Evolutionary conservation across 2,797 vertebrate genomes (phyloP).

Genomic region (Sebastes jordani): DNA sequence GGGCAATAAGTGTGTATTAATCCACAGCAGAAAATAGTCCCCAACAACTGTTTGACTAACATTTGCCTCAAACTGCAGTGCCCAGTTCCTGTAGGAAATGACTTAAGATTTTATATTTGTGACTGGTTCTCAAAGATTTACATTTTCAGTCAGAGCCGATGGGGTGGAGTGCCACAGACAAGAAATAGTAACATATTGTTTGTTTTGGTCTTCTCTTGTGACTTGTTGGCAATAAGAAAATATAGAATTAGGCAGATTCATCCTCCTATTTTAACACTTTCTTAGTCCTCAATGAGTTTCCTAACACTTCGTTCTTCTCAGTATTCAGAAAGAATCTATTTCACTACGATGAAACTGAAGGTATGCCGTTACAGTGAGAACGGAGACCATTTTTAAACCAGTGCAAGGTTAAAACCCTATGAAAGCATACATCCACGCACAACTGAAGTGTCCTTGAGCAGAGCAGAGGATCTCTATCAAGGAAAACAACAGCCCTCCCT

Average conservation of each 20-base stretch:
- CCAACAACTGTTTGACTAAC: not conserved
- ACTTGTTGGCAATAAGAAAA: not conserved
- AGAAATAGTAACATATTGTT: not conserved
- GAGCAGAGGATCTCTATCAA: not conserved
- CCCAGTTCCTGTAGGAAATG: not conserved
- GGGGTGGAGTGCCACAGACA: not conserved
- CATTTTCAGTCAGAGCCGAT: not conserved
- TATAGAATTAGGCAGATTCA: not conserved
- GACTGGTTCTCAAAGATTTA: not conserved
- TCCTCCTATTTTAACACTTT: not conserved
- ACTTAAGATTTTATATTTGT: not conserved
- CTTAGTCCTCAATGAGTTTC: not conserved
- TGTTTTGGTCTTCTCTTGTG: not conserved
- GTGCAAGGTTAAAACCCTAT: not conserved
- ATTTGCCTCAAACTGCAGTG: not conserved
- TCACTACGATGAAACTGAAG: not conserved
- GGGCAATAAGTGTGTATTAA: not conserved
- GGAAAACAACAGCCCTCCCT: not conserved
- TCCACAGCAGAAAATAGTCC: not conserved
- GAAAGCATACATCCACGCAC: not conserved
- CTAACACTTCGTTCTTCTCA: not conserved
- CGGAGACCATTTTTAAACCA: not conserved
- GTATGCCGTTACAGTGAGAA: not conserved
- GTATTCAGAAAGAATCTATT: not conserved
- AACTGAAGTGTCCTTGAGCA: not conserved